Evolutionary conservation across 1,140 invertebrate genomes (phyloP).

Genomic region (Tetranychus cinnabarinus): DNA sequence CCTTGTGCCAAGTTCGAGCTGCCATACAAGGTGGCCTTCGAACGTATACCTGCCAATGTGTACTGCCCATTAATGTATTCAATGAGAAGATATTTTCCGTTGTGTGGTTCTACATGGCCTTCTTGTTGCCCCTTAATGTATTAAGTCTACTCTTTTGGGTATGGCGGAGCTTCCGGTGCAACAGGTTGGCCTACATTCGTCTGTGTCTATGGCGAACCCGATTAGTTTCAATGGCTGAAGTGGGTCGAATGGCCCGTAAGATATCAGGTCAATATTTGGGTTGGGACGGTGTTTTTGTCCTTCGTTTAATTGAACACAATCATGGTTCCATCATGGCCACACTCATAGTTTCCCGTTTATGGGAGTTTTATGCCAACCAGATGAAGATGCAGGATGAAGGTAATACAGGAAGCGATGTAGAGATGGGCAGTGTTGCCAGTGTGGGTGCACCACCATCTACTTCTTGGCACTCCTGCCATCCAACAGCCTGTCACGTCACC

Average conservation of each 20-base stretch:
- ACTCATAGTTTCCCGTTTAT: conserved; percentile 16
- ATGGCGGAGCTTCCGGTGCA: conserved; percentile 20
- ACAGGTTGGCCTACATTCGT: conserved; percentile 19
- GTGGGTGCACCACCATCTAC: conserved; percentile 14
- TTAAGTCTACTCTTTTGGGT: conserved; percentile 20
- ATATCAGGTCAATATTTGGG: conserved; percentile 21
- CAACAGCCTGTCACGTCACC: conserved; percentile 14
- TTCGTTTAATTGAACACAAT: conserved; percentile 23
- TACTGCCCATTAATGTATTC: conserved; percentile 30
- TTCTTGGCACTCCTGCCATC: conserved; percentile 16
- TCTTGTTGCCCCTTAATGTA: conserved; percentile 20
- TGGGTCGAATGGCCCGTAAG: conserved; percentile 18
- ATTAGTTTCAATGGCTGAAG: conserved; percentile 17
- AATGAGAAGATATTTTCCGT: conserved; percentile 30
- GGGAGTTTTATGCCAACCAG: conserved; percentile 18
- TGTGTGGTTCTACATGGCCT: conserved; percentile 23
- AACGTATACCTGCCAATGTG: conserved; percentile 26
- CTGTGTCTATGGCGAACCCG: conserved; percentile 20
- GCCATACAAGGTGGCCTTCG: conserved; percentile 21
- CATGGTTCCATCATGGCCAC: conserved; percentile 21
- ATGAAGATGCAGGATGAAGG: conserved; percentile 17
- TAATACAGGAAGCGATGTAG: conserved; percentile 6
- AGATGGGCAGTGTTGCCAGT: conserved; percentile 11
- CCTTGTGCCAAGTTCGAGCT: conserved; percentile 20
- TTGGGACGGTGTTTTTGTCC: conserved; percentile 22